Base-by-base conservation (phyloP, 2,113 vertebrate species). In the Myxocyprinus asiaticus region DNA sequence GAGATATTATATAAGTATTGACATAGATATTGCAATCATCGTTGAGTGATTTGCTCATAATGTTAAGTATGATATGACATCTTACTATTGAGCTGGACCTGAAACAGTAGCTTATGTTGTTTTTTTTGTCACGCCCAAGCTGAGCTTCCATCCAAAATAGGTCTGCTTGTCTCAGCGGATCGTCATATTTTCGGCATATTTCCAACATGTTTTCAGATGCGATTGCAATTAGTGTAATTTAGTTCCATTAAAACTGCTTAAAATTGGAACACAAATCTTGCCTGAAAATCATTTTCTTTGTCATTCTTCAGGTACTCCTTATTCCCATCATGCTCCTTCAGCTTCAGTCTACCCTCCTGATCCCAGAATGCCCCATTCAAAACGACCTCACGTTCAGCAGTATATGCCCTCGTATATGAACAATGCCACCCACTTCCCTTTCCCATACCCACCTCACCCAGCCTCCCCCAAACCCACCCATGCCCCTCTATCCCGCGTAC, bases 341-440 rank as follows among this genome's bases (percentile, higher is more conserved):
- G 71, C 90, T 0, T 87, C 89, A 0, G 81, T 85, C 5, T 81
- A 78, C 56, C n/a, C 59, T 8, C 66, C 86, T 6, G 76, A 81
- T 55, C 61, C 78, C 15, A 67, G 61, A 53, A 70, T 79, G 53
- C 15, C 82, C 4, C 55, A 68, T 22, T 50, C 78, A 33, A 80
- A 78, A 12, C 82, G 89, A 72, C 86, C 88, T 4, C 89, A 90
- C 72, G 86, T 91, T n/a, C 92, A 90, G 74, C 90, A 91, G 72
- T 92, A 90, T 83, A 89, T 88, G n/a, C 45, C 88, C 15, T 83
- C 92, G 17, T 91, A 61, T 68, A 83, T 91, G 85, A 83, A 85
- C 64, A 73, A 83, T 72, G 88, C 86, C 83, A 89, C 88, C 64
- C 88, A 89, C 84, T 92, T 92, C 79, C 90, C 89, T 0, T 93